Evolutionary conservation across 1,140 invertebrate genomes (phyloP).

Genomic region (Drosophila rhopaloa): DNA sequence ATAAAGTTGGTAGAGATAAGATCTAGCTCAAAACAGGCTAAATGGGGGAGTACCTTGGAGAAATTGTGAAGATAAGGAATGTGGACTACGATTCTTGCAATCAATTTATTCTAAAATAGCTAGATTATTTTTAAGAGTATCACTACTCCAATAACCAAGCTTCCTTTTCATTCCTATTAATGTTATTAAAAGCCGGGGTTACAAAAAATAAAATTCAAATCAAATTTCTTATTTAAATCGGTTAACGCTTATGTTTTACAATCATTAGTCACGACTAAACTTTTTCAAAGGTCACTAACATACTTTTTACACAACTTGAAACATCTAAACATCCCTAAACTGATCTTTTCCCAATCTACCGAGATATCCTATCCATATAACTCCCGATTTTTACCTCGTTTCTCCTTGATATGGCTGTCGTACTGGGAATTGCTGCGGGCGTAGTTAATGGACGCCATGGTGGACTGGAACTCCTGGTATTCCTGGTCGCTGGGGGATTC

Average conservation of each 20-base stretch:
- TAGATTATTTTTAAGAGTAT: too few species aligned
- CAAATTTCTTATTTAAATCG: too few species aligned
- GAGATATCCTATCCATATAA: too few species aligned
- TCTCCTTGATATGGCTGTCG: conserved; percentile 93
- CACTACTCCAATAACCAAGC: too few species aligned
- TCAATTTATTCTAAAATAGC: background rate
- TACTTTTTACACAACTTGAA: too few species aligned
- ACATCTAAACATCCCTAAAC: too few species aligned
- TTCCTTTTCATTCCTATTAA: background rate
- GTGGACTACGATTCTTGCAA: background rate
- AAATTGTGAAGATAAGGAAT: background rate
- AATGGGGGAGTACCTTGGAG: background rate
- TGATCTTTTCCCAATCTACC: background rate
- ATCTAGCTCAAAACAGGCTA: conserved; percentile 2
- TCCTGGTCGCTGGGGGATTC: conserved; percentile 80
- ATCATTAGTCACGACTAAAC: too few species aligned
- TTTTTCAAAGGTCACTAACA: too few species aligned
- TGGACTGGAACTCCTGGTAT: conserved; percentile 85
- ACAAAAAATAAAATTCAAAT: too few species aligned
- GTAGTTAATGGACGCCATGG: conserved; percentile 86
- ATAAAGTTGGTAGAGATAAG: conserved; percentile 10
- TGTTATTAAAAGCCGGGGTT: too few species aligned
- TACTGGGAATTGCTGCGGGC: conserved; percentile 91
- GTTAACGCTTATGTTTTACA: too few species aligned
- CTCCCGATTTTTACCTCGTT: conserved; percentile 88